phyloP scores from a whole-genome alignment of 2,113 vertebrate species.

The Condylura cristata region DNA sequence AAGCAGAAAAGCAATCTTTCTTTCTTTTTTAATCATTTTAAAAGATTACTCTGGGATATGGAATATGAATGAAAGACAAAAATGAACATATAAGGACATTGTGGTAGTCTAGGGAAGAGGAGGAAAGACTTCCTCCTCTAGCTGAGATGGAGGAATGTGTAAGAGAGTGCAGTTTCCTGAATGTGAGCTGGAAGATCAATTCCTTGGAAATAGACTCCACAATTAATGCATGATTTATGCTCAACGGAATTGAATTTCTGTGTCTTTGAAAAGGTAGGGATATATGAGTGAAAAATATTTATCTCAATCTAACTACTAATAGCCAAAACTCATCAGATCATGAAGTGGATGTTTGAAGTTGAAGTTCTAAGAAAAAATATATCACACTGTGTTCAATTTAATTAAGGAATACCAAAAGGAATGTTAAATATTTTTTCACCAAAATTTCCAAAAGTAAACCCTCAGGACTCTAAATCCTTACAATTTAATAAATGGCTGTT shows the following conservation, averaged over 20 bases:
- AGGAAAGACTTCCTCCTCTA: not conserved
- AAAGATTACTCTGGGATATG: not conserved
- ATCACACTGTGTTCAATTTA: not conserved
- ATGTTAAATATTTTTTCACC: conserved; percentile 4
- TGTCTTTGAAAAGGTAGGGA: not conserved
- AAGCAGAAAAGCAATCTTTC: not conserved
- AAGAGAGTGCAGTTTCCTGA: not conserved
- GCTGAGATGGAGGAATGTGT: not conserved
- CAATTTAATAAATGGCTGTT: not conserved
- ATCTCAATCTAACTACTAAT: not conserved
- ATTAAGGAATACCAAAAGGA: not conserved
- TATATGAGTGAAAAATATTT: conserved; percentile 26
- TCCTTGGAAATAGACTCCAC: not conserved
- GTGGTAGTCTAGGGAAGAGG: not conserved
- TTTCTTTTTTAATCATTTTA: not conserved
- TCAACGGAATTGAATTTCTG: not conserved
- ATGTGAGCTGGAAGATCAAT: not conserved
- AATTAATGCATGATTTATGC: not conserved
- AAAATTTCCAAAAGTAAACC: conserved; percentile 37
- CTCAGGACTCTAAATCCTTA: not conserved
- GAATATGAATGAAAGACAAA: not conserved
- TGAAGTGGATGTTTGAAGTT: not conserved
- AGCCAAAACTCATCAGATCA: not conserved
- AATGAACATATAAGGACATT: not conserved
- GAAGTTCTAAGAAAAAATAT: conserved; percentile 25